Conservation (phyloP, 1,140 invertebrate species). For the Nasonia giraulti region DNA sequence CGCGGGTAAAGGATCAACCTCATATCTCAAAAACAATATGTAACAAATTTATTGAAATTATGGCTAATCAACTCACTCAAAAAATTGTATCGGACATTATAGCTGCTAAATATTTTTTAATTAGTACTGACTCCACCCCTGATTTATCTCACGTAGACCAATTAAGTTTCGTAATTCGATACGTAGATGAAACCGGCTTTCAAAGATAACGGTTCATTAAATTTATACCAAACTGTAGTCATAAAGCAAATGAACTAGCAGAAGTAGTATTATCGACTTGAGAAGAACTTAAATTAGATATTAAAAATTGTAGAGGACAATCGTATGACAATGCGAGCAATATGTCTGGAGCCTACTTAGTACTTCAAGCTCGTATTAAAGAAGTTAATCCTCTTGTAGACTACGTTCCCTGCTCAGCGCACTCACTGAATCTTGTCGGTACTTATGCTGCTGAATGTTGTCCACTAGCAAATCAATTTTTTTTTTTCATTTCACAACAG, state of each 20-base stretch:
- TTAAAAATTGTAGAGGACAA: conserved; percentile 64
- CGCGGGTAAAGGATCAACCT: too few species aligned
- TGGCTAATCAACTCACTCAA: too few species aligned
- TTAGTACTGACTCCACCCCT: too few species aligned
- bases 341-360: conserved; percentile 61
- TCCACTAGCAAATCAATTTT: too few species aligned
- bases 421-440: conserved; percentile 62
- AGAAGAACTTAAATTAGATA: conserved; percentile 54
- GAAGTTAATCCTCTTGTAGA: conserved; percentile 50
- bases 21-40: too few species aligned
- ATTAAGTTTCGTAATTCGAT: conserved; percentile 5
- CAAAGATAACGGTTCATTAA: background rate
- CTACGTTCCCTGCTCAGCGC: conserved; percentile 57
- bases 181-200: background rate
- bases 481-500: too few species aligned
- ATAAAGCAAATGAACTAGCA: conserved; percentile 33
- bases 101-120: too few species aligned
- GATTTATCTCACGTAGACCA: background rate
- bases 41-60: too few species aligned
- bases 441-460: conserved; percentile 52
- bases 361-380: conserved; percentile 58
- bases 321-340: conserved; percentile 63
- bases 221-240: conserved; percentile 26
- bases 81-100: too few species aligned
- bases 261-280: conserved; percentile 41